Percentiles rank a stretch among this genome's conserved stretches.
phyloP scores from a whole-genome alignment of 2,888 invertebrate genomes.

The Ctena decussata region DNA sequence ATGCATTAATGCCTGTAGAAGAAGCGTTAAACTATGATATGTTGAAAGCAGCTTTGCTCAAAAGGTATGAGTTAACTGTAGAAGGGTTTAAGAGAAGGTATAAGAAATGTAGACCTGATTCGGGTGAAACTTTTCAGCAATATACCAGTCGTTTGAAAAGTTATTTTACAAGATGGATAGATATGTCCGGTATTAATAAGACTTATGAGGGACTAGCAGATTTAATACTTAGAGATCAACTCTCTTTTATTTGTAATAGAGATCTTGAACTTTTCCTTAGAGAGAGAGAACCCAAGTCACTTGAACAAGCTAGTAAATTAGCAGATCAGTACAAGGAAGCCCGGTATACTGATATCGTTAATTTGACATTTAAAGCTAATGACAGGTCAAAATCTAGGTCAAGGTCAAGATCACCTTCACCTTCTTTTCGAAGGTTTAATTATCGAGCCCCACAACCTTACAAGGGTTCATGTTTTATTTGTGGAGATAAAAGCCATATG shows the following conservation, averaged over 20 bases:
- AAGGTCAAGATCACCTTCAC: not conserved
- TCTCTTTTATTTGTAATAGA: conserved; percentile 18
- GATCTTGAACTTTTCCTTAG: not conserved
- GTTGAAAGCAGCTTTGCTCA: too few relatives aligned
- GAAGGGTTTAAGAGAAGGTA: conserved; percentile 39
- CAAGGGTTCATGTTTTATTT: not conserved
- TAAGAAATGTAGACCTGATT: conserved; percentile 11
- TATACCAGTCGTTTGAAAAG: too few relatives aligned
- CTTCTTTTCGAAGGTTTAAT: not conserved
- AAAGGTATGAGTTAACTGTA: conserved; percentile 33
- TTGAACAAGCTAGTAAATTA: not conserved
- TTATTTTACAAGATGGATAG: too few relatives aligned
- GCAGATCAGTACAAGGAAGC: not conserved
- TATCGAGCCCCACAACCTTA: not conserved
- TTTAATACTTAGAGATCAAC: too few relatives aligned
- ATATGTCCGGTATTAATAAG: too few relatives aligned
- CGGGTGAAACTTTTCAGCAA: conserved; percentile 42
- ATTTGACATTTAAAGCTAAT: not conserved
- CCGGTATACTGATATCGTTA: not conserved
- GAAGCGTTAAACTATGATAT: conserved; percentile 34
- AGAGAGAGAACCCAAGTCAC: not conserved
- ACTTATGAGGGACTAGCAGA: too few relatives aligned
- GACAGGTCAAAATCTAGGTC: not conserved
- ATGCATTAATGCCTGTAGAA: conserved; percentile 15
- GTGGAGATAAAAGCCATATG: not conserved